These are phyloP conservation scores for Percina caprodes DNA, from an alignment of 2,113 vertebrate species.

Conservation along the genomic window DNA sequence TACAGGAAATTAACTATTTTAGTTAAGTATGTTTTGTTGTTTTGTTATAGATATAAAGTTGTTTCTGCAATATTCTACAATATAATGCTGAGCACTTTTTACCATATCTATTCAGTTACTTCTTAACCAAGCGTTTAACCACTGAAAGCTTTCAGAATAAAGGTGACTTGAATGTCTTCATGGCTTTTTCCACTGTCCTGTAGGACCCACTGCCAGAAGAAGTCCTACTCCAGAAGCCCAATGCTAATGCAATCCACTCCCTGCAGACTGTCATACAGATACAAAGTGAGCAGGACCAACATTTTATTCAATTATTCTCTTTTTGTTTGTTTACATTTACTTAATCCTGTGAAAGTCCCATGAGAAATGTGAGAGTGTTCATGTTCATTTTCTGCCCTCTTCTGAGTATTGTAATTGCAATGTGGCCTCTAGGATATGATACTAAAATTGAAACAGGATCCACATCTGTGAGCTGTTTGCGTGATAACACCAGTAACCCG, in stretches of 20 bases:
- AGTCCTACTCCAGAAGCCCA: slow-evolving; percentile 89
- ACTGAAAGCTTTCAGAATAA: neutral
- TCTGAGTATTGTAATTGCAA: neutral
- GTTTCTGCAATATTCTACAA: neutral
- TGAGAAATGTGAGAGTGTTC: neutral
- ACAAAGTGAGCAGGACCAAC: slow-evolving; percentile 88
- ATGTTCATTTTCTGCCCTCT: neutral
- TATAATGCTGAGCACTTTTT: neutral
- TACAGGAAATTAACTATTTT: neutral
- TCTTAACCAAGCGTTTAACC: neutral
- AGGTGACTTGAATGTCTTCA: neutral
- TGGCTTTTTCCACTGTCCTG: slow-evolving; percentile 3
- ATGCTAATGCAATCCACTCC: slow-evolving; percentile 88
- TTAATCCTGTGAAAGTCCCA: neutral
- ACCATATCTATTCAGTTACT: neutral
- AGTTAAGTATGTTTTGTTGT: neutral
- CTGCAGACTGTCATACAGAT: slow-evolving; percentile 91
- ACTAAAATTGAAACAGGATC: neutral
- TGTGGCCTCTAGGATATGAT: neutral
- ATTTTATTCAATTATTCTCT: neutral
- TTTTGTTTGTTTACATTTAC: neutral
- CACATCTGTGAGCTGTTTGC: neutral
- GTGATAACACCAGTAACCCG: neutral
- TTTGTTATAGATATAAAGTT: neutral
- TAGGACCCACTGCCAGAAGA: slow-evolving; percentile 90